Evolutionary conservation across 2,113 vertebrate genomes (phyloP).

Genomic region (Platichthys flesus): DNA sequence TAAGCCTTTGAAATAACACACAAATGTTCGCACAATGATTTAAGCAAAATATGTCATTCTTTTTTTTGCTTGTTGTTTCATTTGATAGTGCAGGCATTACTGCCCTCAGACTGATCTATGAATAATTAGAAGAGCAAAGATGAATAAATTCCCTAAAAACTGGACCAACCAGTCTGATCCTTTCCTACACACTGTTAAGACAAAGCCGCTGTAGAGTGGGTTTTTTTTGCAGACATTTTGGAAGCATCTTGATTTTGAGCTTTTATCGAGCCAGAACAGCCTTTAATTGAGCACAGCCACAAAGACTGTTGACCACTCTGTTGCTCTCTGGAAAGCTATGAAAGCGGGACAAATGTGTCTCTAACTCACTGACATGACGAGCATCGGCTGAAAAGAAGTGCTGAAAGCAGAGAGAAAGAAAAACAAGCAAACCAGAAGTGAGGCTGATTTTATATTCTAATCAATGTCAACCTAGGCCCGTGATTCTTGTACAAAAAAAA

Average conservation of each 20-base stretch:
- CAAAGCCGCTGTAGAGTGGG: neutral
- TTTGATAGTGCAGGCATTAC: no score
- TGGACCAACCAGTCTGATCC: neutral
- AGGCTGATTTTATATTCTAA: neutral
- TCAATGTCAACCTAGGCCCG: neutral
- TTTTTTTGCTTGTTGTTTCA: no score
- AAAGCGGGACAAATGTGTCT: neutral
- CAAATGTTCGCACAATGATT: neutral
- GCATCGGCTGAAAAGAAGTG: neutral
- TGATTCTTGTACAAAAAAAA: neutral
- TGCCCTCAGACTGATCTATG: neutral
- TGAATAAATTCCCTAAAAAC: neutral
- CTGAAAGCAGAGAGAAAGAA: neutral
- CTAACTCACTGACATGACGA: neutral
- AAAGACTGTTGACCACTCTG: neutral
- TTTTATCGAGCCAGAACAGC: slow-evolving; percentile 8
- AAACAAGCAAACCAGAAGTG: neutral
- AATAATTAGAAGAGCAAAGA: neutral
- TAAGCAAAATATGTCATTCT: no score
- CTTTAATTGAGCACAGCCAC: slow-evolving; percentile 26
- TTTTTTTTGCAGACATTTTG: neutral
- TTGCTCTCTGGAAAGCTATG: slow-evolving; percentile 3
- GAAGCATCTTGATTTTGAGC: neutral
- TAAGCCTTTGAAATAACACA: neutral
- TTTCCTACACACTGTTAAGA: neutral